Percentiles rank a stretch among this genome's conserved stretches.
These are phyloP conservation scores for Zaprionus gabonicus DNA, from an alignment of 1,140 invertebrate species.

Conservation along the genomic window DNA sequence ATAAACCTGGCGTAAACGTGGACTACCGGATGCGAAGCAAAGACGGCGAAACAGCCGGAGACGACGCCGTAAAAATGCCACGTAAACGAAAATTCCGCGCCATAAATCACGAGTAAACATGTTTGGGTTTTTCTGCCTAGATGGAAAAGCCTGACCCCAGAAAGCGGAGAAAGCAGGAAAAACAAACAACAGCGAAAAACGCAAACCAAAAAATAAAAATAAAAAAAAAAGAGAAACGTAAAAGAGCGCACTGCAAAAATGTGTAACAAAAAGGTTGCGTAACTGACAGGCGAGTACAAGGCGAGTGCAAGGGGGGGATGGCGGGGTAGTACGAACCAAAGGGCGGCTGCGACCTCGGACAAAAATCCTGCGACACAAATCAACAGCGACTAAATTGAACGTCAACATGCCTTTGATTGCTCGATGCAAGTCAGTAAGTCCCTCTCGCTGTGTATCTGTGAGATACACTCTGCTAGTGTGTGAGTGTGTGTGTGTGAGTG, in stretches of 20 bases:
- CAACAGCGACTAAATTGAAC: slow-evolving; percentile 76
- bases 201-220: slow-evolving; percentile 4
- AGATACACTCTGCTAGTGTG: slow-evolving; percentile 6
- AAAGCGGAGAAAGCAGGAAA: neutral
- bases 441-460: slow-evolving; percentile 10
- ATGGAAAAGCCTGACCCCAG: slow-evolving; percentile 36
- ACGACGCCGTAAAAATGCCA: slow-evolving; percentile 36
- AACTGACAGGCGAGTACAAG: slow-evolving; percentile 56
- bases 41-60: slow-evolving; percentile 36
- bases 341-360: slow-evolving; percentile 28
- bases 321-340: slow-evolving; percentile 11
- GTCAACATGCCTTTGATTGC: slow-evolving; percentile 79
- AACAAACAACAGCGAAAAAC: slow-evolving; percentile 34
- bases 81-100: slow-evolving; percentile 76
- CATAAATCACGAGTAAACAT: slow-evolving; percentile 74
- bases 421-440: slow-evolving; percentile 41
- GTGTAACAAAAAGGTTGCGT: slow-evolving; percentile 60
- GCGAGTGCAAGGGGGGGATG: slow-evolving; percentile 9
- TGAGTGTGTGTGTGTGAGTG: slow-evolving; percentile 1
- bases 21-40: slow-evolving; percentile 5
- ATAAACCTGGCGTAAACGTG: slow-evolving; percentile 5
- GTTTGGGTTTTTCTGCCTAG: slow-evolving; percentile 49
- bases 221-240: slow-evolving; percentile 6
- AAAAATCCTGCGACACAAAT: slow-evolving; percentile 70
- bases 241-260: slow-evolving; percentile 35